Percentiles rank a stretch among this genome's conserved stretches.
phyloP scores from a whole-genome alignment of 2,113 vertebrate genomes.

The Jacana jacana region DNA sequence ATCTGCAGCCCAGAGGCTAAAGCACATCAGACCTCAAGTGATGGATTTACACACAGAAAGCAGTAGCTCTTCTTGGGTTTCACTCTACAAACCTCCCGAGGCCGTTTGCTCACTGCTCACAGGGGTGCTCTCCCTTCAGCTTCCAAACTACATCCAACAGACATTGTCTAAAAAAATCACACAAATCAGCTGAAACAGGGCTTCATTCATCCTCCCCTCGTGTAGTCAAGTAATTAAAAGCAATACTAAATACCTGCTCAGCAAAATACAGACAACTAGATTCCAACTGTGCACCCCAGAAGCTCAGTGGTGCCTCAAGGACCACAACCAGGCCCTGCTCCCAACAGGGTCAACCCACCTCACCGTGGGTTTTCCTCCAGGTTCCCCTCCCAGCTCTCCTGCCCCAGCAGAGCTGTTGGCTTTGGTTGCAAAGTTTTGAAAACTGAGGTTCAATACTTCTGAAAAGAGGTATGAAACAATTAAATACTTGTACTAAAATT shows the following conservation, averaged over 20 bases:
- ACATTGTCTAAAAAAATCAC: background rate
- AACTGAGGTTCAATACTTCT: constrained; percentile 56
- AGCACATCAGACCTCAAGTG: background rate
- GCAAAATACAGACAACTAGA: background rate
- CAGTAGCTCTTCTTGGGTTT: background rate
- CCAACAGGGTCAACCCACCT: background rate
- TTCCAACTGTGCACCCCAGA: background rate
- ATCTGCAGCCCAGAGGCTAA: background rate
- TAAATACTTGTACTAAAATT: constrained; percentile 50
- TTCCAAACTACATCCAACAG: background rate
- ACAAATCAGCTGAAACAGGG: background rate
- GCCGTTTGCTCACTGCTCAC: background rate
- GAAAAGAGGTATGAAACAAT: constrained; percentile 52
- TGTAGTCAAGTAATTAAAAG: background rate
- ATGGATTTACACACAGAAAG: constrained; percentile 5
- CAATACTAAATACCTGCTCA: background rate
- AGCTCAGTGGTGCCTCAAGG: background rate
- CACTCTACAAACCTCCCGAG: background rate
- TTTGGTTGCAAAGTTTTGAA: constrained; percentile 12
- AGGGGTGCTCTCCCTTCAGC: background rate
- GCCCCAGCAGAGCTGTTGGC: background rate
- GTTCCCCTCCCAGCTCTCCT: constrained; percentile 13
- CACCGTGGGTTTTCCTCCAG: background rate
- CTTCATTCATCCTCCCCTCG: background rate
- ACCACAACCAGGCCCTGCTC: background rate